Evolutionary conservation across 53 echinoderm and acorn worm genomes (phyloP).

Genomic region (Arbacia lixula): DNA sequence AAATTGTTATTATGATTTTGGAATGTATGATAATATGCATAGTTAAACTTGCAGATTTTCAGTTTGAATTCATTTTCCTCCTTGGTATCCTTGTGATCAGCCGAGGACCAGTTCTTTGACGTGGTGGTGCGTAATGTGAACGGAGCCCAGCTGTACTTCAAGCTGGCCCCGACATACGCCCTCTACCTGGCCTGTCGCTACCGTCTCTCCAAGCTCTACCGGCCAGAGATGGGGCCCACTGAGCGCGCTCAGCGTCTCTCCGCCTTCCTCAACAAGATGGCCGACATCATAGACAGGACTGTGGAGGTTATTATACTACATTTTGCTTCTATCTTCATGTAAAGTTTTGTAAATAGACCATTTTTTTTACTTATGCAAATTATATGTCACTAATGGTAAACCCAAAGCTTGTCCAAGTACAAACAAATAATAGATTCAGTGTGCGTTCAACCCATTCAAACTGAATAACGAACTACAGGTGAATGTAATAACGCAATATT

Average conservation of each 20-base stretch:
- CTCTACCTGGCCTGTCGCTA: constrained; percentile 93
- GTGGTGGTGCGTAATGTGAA: constrained; percentile 81
- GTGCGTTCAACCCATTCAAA: no score
- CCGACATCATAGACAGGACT: constrained; percentile 92
- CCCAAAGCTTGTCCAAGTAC: no score
- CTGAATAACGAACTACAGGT: no score
- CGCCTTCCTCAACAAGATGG: constrained; percentile 93
- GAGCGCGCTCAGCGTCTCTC: constrained; percentile 97
- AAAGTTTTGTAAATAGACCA: no score
- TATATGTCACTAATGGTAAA: no score
- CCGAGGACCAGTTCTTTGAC: constrained; percentile 82
- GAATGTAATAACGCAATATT: no score
- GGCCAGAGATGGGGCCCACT: constrained; percentile 97
- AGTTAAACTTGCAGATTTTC: not conserved
- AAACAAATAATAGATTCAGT: no score
- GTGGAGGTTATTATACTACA: constrained; percentile 71
- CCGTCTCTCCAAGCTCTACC: constrained; percentile 90
- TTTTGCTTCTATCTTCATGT: no score
- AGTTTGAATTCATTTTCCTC: no score
- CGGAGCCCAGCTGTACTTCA: constrained; percentile 86
- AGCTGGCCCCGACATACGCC: constrained; percentile 91
- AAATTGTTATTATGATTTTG: not conserved
- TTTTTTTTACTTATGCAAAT: no score
- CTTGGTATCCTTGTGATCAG: constrained; percentile 31
- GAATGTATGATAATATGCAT: not conserved